phyloP scores from a whole-genome alignment of 2,113 vertebrate species.

The Ardeotis arabs region DNA sequence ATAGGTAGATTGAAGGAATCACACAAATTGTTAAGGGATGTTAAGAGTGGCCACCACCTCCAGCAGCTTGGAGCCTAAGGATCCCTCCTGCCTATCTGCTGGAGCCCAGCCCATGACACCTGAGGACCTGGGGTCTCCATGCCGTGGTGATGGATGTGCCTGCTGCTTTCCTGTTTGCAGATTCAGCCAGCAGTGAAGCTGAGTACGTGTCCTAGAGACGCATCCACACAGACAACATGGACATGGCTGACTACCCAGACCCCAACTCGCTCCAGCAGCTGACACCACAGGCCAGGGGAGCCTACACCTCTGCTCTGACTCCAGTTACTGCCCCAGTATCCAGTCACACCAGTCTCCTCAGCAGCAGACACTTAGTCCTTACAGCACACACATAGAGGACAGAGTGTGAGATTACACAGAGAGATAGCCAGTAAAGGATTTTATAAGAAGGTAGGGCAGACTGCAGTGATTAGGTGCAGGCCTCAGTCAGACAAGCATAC shows the following conservation, averaged over 20 bases:
- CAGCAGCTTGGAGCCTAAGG: neutral
- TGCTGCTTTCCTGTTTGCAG: neutral
- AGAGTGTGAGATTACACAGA: neutral
- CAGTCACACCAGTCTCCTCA: neutral
- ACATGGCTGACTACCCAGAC: no score
- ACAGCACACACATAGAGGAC: neutral
- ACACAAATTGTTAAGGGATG: neutral
- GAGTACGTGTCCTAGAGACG: neutral
- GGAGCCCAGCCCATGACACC: neutral
- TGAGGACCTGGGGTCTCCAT: neutral
- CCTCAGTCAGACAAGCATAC: neutral
- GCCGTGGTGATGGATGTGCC: neutral
- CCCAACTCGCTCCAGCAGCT: fast-evolving
- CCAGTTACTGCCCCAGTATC: neutral
- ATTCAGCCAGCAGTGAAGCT: neutral
- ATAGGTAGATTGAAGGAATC: neutral
- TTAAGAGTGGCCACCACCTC: neutral
- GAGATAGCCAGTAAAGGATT: neutral
- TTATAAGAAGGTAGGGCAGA: neutral
- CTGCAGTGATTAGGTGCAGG: neutral
- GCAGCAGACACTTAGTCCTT: neutral
- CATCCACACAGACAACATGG: neutral
- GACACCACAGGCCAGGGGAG: no score
- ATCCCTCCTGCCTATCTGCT: neutral
- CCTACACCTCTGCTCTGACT: neutral